Base-by-base conservation (phyloP, 2,113 vertebrate genomes). In the Notechis scutatus region DNA sequence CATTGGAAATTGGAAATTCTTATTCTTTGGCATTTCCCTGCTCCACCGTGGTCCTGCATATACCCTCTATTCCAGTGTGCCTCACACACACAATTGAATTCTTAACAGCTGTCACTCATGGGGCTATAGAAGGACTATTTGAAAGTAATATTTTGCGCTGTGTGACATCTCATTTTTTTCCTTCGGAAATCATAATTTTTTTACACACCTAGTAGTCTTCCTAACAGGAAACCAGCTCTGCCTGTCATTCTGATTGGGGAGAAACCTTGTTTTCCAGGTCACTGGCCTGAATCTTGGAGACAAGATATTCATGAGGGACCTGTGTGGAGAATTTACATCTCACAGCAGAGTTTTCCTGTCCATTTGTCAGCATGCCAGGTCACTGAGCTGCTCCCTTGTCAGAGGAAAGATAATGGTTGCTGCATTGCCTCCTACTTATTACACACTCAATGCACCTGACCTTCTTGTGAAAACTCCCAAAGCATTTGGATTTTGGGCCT, bases 331-430 rank as follows among this genome's bases (percentile, higher is more conserved):
- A 98, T 99, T 99, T 98, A 98, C 98, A 98, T 99, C 98, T 99
- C 97, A 39, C 97, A 95, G 96, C 96, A 97, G 98, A 98, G 97
- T 98, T 99, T 99, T 99, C 98, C 98, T 98, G 98, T 99, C 98
- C 98, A 99, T 99, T 99, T 99, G 98, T 98, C 98, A 97, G 97
- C 98, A 97, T 98, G 98, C 96, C 98, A 99, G 99, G 99, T 99
- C 98, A 99, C 96, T 97, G 98, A 98, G 97, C 97, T 95, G 97
- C 98, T 98, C 96, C 96, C 95, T 97, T 98, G 97, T 98, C 97
- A 98, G 96, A 97, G 96, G 97, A 97, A 98, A 98, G 97, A 98
- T 98, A 99, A 99, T 98, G 98, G 98, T 97, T 97, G 96, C 96
- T 95, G 94, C 95, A 96, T 96, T 97, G 96, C 94, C 98, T 98